Conservation (phyloP, 2,113 vertebrate species). For the Oryzias curvinotus region DNA sequence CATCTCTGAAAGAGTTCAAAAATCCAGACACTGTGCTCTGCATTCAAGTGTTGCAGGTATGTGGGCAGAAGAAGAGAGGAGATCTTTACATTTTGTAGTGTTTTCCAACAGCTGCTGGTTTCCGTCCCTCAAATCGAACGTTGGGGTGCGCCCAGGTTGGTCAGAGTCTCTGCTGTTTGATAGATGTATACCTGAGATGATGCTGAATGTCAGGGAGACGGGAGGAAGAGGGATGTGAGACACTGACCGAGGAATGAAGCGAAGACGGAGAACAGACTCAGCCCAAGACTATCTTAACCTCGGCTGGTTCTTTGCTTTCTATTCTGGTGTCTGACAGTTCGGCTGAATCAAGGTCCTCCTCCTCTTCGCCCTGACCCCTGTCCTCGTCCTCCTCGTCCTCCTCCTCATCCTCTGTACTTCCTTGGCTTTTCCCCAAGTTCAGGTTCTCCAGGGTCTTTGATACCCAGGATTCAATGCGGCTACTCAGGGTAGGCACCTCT, state of each 20-base stretch:
- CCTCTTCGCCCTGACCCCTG: constrained; percentile 83
- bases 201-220: constrained; percentile 57
- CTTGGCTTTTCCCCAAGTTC: constrained; percentile 89
- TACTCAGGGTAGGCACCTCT: constrained; percentile 90
- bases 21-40: constrained; percentile 31
- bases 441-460: constrained; percentile 95
- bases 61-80: constrained; percentile 19
- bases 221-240: constrained; percentile 35
- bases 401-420: constrained; percentile 87
- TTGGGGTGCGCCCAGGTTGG: constrained; percentile 24
- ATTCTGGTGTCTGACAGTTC: constrained; percentile 72
- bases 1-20: constrained; percentile 48
- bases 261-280: constrained; percentile 43
- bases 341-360: constrained; percentile 82
- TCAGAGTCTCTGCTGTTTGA: constrained; percentile 34
- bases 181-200: constrained; percentile 77
- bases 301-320: constrained; percentile 53
- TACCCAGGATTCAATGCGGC: constrained; percentile 97
- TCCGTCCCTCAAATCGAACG: constrained; percentile 1
- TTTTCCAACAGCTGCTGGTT: background rate
- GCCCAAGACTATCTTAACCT: constrained; percentile 51
- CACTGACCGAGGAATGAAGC: background rate
- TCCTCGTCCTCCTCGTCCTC: constrained; percentile 86
- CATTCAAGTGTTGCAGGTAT: constrained; percentile 73
- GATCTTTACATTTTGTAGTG: constrained; percentile 10